These are phyloP conservation scores for Paragorgia papillata DNA, from an alignment of 92 coral and sea anemone species.

Conservation along the genomic window DNA sequence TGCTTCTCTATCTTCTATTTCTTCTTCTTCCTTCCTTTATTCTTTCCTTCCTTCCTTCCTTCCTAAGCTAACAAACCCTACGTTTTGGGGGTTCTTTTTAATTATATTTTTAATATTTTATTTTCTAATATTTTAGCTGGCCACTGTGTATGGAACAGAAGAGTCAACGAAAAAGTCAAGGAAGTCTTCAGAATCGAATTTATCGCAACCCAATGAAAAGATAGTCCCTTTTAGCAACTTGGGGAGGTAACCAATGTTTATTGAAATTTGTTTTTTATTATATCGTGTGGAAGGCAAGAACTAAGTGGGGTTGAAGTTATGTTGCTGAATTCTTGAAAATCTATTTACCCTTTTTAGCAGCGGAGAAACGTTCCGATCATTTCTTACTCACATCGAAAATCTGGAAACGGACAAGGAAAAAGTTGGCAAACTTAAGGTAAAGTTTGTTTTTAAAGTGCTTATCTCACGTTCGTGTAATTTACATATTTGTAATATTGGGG, in stretches of 20 bases:
- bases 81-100: too few species aligned
- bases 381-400: conserved; percentile 25
- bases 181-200: conserved; percentile 4
- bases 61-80: too few species aligned
- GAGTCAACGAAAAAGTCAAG: conserved; percentile 12
- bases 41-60: background rate
- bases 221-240: conserved; percentile 1
- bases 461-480: too few species aligned
- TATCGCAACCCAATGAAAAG: background rate
- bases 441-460: background rate
- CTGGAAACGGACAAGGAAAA: conserved; percentile 54
- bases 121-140: conserved; percentile 24
- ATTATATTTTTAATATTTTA: too few species aligned
- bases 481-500: too few species aligned
- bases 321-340: too few species aligned
- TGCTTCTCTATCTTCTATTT: too few species aligned
- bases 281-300: too few species aligned
- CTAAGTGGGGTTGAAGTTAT: too few species aligned
- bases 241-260: conserved; percentile 7
- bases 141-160: conserved; percentile 20
- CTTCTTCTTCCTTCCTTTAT: background rate
- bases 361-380: conserved; percentile 19
- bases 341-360: background rate
- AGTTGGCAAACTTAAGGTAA: conserved; percentile 58
- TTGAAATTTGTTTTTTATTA: background rate